Evolutionary conservation across 2,113 vertebrate genomes (phyloP), one percentile per base, ranked within the genome.

Genomic region (Nothoprocta pentlandii): DNA sequence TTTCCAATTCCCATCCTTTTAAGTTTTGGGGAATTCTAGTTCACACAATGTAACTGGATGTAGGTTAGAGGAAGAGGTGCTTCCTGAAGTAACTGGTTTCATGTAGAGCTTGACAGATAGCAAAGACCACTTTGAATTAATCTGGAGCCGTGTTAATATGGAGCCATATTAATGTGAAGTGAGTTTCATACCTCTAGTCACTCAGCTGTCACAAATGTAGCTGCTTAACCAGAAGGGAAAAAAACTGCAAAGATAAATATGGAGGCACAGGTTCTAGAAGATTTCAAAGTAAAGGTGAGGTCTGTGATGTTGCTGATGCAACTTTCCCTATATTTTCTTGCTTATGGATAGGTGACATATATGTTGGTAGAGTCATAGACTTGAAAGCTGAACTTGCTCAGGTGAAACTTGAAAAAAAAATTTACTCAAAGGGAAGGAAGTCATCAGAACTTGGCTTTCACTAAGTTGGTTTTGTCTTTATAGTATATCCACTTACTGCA

Each of bases 311-410:
- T 95, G 80, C 80, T 94, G 23, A 67, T 76, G 66, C 76, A 90
- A 77, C 80, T 96, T 97, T 96, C 85, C 87, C 87, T 47, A 7
- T 90, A 51, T 87, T 97, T 97, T 82, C 87, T 82, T 92, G 92
- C 66, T 89, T 91, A 77, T 77, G 69, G 75, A 76, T 81, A 67
- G 23, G 49, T 39, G 67, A 58, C 39, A 10, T 21, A 3, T 68
- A 67, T 56, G 16, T 71, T 41, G 42, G 32, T 86, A 75, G 69
- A 11, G 12, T 64, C 76, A 32, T 49, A 62, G 44, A 20, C 83
- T 51, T 47, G 34, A 85, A 88, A 22, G 51, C 53, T 75, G 53
- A 84, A 32, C 28, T 87, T 49, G 34, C 62, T 73, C 30, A 79
- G 62, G 58, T 92, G 28, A 76, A 79, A 36, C 44, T 84, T 75